These are phyloP conservation scores for Neofelis nebulosa DNA, from an alignment of 2,113 vertebrate species.

Conservation along the genomic window DNA sequence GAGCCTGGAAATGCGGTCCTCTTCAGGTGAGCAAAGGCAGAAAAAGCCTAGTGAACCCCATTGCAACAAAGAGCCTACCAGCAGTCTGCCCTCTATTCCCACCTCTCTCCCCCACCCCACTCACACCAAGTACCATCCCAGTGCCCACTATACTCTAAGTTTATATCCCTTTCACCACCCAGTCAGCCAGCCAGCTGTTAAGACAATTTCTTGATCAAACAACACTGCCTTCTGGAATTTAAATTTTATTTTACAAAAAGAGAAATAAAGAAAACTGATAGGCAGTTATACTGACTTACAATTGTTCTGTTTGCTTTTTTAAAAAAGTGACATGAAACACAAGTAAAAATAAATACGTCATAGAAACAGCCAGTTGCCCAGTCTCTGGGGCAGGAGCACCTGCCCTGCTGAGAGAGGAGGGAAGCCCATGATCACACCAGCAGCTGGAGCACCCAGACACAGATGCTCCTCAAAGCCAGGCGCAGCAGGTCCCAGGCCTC, in stretches of 20 bases:
- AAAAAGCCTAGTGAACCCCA: not conserved
- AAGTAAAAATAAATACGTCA: slow-evolving; percentile 92
- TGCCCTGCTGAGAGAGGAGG: slow-evolving; percentile 84
- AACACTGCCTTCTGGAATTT: slow-evolving; percentile 58
- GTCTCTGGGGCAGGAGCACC: slow-evolving; percentile 82
- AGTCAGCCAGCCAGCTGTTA: not conserved
- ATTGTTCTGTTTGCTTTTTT: slow-evolving; percentile 88
- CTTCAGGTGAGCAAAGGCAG: not conserved
- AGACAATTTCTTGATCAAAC: slow-evolving; percentile 62
- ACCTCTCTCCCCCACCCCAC: too few species aligned
- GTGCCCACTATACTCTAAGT: too few species aligned
- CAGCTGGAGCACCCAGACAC: slow-evolving; percentile 81
- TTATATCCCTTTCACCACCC: not conserved
- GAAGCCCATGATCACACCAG: slow-evolving; percentile 86
- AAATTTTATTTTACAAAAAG: slow-evolving; percentile 81
- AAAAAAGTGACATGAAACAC: slow-evolving; percentile 91
- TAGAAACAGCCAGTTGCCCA: slow-evolving; percentile 91
- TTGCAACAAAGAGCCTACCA: not conserved
- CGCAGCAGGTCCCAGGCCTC: slow-evolving; percentile 85
- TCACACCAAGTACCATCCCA: not conserved
- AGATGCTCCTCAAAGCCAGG: slow-evolving; percentile 83
- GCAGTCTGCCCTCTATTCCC: not conserved
- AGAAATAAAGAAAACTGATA: slow-evolving; percentile 81
- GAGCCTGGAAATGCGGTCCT: not conserved
- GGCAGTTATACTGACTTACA: slow-evolving; percentile 90